Evolutionary conservation across 2,888 invertebrate species (phyloP).

Genomic region (Mystacides longicornis): DNA sequence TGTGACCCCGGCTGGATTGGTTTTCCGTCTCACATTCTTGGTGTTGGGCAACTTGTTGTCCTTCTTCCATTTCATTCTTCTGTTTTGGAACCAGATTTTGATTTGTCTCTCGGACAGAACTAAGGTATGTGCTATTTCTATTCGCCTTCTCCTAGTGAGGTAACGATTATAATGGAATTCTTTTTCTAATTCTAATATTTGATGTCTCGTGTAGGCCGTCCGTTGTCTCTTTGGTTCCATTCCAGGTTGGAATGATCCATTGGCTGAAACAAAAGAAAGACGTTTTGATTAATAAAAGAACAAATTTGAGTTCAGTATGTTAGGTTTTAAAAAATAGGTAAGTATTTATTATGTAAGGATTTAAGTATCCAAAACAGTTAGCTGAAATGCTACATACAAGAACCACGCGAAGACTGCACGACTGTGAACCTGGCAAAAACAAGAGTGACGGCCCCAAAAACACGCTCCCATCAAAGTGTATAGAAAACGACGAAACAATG

Average conservation of each 20-base stretch:
- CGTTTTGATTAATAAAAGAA: no score
- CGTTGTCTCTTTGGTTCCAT: slow-evolving; percentile 95
- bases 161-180: slow-evolving; percentile 98
- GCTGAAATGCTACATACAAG: no score
- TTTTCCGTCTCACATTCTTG: slow-evolving; percentile 66
- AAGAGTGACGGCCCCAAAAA: no score
- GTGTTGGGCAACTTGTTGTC: slow-evolving; percentile 86
- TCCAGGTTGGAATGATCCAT: slow-evolving; percentile 80
- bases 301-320: no score
- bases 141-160: slow-evolving; percentile 87
- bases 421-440: no score
- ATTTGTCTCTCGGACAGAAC: slow-evolving; percentile 88
- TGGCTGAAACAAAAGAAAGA: slow-evolving; percentile 59
- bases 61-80: slow-evolving; percentile 82
- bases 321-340: no score
- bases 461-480: no score
- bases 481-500: no score
- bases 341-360: no score
- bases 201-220: slow-evolving; percentile 96
- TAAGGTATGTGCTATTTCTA: slow-evolving; percentile 95
- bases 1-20: slow-evolving; percentile 64
- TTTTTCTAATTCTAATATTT: slow-evolving; percentile 94
- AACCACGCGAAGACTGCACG: no score
- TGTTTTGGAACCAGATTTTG: slow-evolving; percentile 83
- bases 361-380: no score